A percentile compares a stretch with the other conserved stretches of the same genome.
Evolutionary conservation across 2,113 vertebrate genomes (phyloP).

Genomic region (Echinops telfairi): DNA sequence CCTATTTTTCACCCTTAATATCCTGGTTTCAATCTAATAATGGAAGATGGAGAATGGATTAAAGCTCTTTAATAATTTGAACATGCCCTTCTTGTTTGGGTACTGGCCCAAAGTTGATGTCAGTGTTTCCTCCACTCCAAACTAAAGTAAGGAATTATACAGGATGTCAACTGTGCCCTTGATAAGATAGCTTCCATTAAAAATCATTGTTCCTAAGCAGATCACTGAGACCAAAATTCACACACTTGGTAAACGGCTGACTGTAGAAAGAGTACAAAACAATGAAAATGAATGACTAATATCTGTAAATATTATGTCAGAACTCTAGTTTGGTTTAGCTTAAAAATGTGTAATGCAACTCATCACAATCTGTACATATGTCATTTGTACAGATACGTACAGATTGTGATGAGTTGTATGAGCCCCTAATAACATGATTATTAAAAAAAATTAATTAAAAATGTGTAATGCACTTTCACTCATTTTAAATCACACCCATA

Average conservation of each 20-base stretch:
- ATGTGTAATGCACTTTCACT: slow-evolving; percentile 81
- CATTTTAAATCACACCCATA: slow-evolving; percentile 74
- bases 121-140: slow-evolving; percentile 54
- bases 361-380: too few relatives aligned
- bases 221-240: slow-evolving; percentile 33
- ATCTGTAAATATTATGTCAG: slow-evolving; percentile 75
- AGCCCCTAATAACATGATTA: too few relatives aligned
- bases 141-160: slow-evolving; percentile 63
- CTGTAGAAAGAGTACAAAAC: slow-evolving; percentile 62
- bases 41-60: neutral
- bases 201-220: slow-evolving; percentile 44
- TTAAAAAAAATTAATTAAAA: too few relatives aligned
- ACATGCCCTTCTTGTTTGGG: slow-evolving; percentile 26
- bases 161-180: slow-evolving; percentile 50
- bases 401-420: too few relatives aligned
- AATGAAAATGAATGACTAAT: slow-evolving; percentile 76
- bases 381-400: too few relatives aligned
- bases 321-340: slow-evolving; percentile 80
- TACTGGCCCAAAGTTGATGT: slow-evolving; percentile 75
- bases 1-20: neutral
- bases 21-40: slow-evolving; percentile 13
- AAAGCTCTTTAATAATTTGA: slow-evolving; percentile 62
- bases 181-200: slow-evolving; percentile 65
- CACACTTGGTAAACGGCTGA: slow-evolving; percentile 66
- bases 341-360: slow-evolving; percentile 82